phyloP scores from a whole-genome alignment of 2,113 vertebrate genomes.

The Bambusicola thoracicus region DNA sequence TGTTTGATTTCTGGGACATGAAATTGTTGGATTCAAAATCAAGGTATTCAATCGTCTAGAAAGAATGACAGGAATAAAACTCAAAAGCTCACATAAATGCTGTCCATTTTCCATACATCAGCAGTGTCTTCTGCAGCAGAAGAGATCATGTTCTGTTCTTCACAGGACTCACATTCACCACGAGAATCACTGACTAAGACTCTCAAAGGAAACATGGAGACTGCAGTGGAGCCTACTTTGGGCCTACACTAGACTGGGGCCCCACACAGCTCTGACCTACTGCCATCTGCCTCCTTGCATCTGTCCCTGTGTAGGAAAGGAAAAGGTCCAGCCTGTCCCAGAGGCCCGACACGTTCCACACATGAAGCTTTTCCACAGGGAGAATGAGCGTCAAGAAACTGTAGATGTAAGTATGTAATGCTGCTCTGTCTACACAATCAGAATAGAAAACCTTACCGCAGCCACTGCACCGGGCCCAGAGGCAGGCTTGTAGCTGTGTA shows the following conservation, averaged over 20 bases:
- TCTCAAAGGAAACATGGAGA: background rate
- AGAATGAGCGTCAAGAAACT: background rate
- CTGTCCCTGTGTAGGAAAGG: background rate
- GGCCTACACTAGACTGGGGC: background rate
- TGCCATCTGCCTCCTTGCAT: background rate
- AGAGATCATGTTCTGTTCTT: background rate
- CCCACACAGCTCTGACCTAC: background rate
- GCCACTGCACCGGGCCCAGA: background rate
- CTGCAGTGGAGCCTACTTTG: background rate
- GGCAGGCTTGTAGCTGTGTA: background rate
- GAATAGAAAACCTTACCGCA: background rate
- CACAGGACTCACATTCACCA: background rate
- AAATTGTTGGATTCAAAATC: background rate
- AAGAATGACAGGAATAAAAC: background rate
- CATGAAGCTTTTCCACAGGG: background rate
- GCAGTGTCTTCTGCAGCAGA: background rate
- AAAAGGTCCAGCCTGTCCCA: background rate
- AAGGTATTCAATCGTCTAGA: background rate
- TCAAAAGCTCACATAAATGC: background rate
- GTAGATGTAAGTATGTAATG: background rate
- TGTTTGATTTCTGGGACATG: background rate
- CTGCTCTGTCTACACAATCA: background rate
- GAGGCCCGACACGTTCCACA: background rate
- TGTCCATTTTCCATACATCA: background rate
- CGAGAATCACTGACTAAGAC: background rate